These are phyloP conservation scores for Eulithis testata DNA, from an alignment of 2,888 invertebrate species.

Conservation along the genomic window DNA sequence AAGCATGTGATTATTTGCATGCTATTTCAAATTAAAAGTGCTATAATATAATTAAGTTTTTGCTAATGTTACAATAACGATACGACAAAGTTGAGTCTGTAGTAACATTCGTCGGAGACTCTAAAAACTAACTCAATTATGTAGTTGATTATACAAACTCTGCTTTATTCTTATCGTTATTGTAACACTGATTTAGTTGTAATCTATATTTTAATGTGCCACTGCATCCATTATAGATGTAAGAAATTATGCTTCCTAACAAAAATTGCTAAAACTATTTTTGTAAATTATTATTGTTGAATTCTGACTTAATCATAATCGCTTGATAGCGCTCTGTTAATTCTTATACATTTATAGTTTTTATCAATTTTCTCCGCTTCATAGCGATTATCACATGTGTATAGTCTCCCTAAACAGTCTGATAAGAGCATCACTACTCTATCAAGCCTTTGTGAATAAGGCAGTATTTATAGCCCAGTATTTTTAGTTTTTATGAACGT, in stretches of 20 bases:
- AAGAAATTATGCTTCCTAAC: constrained; percentile 26
- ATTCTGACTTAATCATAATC: not conserved
- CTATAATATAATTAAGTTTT: constrained; percentile 24
- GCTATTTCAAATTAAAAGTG: constrained; percentile 22
- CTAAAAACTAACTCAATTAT: not conserved
- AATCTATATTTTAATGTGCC: constrained; percentile 27
- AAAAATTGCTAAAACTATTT: constrained; percentile 3
- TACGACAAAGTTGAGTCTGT: not conserved
- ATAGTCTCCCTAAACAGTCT: no score
- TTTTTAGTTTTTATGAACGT: not conserved
- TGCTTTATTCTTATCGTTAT: not conserved
- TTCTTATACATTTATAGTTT: no score
- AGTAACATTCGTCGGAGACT: no score
- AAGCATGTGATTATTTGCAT: constrained; percentile 32
- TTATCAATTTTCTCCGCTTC: no score
- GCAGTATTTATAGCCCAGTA: not conserved
- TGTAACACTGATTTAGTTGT: not conserved
- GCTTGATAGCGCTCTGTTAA: not conserved
- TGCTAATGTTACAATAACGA: constrained; percentile 16
- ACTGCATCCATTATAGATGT: constrained; percentile 21
- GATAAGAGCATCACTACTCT: not conserved
- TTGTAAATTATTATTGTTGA: constrained; percentile 1
- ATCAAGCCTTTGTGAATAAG: constrained; percentile 5
- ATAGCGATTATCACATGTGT: no score
- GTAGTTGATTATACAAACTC: not conserved